Evolutionary conservation across 2,888 invertebrate species (phyloP).

Genomic region (Ophion costatus): DNA sequence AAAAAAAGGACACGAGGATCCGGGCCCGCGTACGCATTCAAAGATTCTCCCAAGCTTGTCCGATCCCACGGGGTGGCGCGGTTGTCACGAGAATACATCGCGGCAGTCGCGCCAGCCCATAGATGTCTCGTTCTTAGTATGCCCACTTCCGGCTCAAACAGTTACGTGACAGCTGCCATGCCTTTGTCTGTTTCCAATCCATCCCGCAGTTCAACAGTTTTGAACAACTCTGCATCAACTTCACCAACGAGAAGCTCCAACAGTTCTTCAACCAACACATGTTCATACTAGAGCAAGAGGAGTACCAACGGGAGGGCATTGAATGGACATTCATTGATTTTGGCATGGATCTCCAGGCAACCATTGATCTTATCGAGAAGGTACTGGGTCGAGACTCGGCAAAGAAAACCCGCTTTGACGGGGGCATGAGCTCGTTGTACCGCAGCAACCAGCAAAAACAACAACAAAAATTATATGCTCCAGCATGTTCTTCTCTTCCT

Average conservation of each 20-base stretch:
- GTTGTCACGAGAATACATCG: constrained; percentile 17
- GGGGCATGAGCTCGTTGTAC: constrained; percentile 66
- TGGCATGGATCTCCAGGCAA: constrained; percentile 92
- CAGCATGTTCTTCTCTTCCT: constrained; percentile 71
- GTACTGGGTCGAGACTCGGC: constrained; percentile 83
- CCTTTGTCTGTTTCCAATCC: constrained; percentile 73
- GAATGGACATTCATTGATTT: constrained; percentile 92
- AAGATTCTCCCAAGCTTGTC: not conserved
- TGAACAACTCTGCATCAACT: constrained; percentile 92
- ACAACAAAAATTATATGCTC: constrained; percentile 60
- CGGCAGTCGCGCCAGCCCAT: not conserved
- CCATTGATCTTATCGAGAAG: constrained; percentile 93
- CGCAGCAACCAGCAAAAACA: constrained; percentile 33
- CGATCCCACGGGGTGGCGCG: not conserved
- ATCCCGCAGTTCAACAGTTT: constrained; percentile 88
- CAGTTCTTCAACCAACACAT: constrained; percentile 93
- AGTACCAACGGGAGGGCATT: constrained; percentile 90
- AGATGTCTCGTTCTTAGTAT: constrained; percentile 39
- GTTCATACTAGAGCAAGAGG: constrained; percentile 92
- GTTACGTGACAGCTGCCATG: constrained; percentile 78
- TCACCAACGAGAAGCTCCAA: constrained; percentile 91
- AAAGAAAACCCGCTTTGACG: constrained; percentile 60
- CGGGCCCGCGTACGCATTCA: not conserved
- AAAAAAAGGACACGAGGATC: not conserved
- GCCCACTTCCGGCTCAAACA: constrained; percentile 71